Base-by-base conservation (phyloP, 2,888 invertebrate species). In the Papilio gigon region DNA sequence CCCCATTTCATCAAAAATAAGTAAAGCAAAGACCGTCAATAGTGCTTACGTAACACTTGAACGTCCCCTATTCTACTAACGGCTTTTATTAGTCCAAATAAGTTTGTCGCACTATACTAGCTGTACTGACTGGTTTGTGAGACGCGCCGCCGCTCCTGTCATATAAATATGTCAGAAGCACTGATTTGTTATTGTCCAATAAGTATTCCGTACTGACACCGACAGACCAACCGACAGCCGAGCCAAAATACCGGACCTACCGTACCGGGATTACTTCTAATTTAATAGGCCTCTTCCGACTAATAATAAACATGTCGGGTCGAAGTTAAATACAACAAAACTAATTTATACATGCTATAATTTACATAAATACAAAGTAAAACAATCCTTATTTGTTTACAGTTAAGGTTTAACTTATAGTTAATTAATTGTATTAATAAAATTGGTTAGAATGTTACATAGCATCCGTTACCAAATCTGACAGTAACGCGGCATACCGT, bases 231-330 rank as follows among this genome's bases (percentile, higher is more conserved):
- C 78, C 77, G 81, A 82, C 85, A 82, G 84, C 80, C 81, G 80
- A 82, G 84, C 86, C 85, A 86, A 86, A 89, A 87, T 86, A 85
- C 85, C 85, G 77, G 82, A 81, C 86, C 84, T 80, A 85, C 84
- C 79, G 80, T 81, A 76, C 79, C 78, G 79, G 86, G 89, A 89
- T 90, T 90, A 90, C 82, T 83, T 82, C 84, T 82, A 87, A 90
- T 90, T 90, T 90, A 90, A 91, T 89, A 89, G 89, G 85, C 83
- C 84, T 83, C 85, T 87, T 87, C 88, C 84, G 79, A 80, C 85
- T 85, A 85, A 90, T 88, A 90, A 90, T 90, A 91, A 90, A 90
- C 88, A 90, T 90, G 90, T 90, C 91, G 88, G 80, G 78, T 81
- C 77, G 79, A 84, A 83, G 84, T 86, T 89, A 88, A 90, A 88